phyloP scores from a whole-genome alignment of 2,113 vertebrate species.

The Gadus chalcogrammus region DNA sequence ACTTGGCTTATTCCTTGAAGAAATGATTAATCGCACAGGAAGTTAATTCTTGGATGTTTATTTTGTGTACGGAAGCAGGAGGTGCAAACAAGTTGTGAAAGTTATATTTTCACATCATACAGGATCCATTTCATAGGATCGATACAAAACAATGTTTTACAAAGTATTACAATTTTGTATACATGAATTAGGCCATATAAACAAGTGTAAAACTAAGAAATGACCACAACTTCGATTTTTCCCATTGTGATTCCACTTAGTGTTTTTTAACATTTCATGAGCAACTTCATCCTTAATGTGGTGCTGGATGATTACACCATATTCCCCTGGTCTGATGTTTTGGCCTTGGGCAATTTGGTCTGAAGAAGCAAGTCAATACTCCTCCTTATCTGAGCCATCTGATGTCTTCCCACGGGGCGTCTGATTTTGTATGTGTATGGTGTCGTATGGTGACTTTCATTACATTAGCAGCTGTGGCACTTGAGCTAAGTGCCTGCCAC shows the following conservation, averaged over 20 bases:
- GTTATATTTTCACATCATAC: constrained; percentile 20
- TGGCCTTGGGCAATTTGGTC: background rate
- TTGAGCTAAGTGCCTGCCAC: constrained; percentile 4
- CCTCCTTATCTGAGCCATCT: constrained; percentile 31
- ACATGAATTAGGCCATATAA: too few relatives aligned
- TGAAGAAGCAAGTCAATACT: constrained; percentile 37
- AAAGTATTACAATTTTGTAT: too few relatives aligned
- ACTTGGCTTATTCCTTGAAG: background rate
- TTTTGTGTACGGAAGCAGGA: background rate
- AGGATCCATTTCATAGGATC: too few relatives aligned
- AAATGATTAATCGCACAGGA: constrained; percentile 2
- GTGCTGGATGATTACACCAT: too few relatives aligned
- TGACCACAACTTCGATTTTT: too few relatives aligned
- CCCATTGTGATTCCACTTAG: too few relatives aligned
- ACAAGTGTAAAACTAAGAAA: too few relatives aligned
- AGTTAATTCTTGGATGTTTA: background rate
- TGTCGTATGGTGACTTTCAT: constrained; percentile 27
- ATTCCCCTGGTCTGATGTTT: too few relatives aligned
- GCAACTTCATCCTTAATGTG: too few relatives aligned
- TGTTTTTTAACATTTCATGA: too few relatives aligned
- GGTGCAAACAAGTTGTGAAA: background rate
- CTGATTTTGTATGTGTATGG: constrained; percentile 17
- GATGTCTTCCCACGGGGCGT: constrained; percentile 11
- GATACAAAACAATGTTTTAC: background rate
- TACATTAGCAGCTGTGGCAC: constrained; percentile 19